Evolutionary conservation across 92 coral and sea anemone species (phyloP).

Genomic region (Porites rus): DNA sequence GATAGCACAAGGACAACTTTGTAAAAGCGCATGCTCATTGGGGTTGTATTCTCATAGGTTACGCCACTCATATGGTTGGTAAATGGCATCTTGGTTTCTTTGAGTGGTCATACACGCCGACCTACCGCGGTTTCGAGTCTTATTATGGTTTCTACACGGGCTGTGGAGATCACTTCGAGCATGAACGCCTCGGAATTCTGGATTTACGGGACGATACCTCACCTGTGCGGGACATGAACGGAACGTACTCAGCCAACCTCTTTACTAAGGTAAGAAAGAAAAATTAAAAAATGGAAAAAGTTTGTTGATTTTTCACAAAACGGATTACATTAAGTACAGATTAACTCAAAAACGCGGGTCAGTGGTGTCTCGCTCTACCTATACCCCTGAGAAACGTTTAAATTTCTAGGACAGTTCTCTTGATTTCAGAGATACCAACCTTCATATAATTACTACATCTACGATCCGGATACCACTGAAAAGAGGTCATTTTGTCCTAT

Average conservation of each 20-base stretch:
- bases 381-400: too few relatives aligned
- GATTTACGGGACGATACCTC: constrained; percentile 64
- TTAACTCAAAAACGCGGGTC: too few relatives aligned
- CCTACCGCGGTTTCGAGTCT: constrained; percentile 84
- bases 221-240: constrained; percentile 66
- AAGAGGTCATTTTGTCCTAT: too few relatives aligned
- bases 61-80: constrained; percentile 88
- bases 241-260: constrained; percentile 71
- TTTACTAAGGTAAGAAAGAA: constrained; percentile 50
- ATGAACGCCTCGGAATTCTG: constrained; percentile 64
- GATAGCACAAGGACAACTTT: too few relatives aligned
- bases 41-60: constrained; percentile 39
- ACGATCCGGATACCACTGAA: too few relatives aligned
- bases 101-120: constrained; percentile 80
- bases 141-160: constrained; percentile 87
- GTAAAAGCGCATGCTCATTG: too few relatives aligned
- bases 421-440: too few relatives aligned
- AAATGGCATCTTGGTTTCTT: constrained; percentile 95
- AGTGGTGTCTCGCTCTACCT: too few relatives aligned
- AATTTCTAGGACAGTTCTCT: too few relatives aligned
- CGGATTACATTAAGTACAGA: too few relatives aligned
- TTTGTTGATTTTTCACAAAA: too few relatives aligned
- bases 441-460: too few relatives aligned
- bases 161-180: constrained; percentile 79
- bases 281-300: not conserved